Base-by-base conservation (phyloP, 2,797 vertebrate genomes). In the Acanthornis magna region DNA sequence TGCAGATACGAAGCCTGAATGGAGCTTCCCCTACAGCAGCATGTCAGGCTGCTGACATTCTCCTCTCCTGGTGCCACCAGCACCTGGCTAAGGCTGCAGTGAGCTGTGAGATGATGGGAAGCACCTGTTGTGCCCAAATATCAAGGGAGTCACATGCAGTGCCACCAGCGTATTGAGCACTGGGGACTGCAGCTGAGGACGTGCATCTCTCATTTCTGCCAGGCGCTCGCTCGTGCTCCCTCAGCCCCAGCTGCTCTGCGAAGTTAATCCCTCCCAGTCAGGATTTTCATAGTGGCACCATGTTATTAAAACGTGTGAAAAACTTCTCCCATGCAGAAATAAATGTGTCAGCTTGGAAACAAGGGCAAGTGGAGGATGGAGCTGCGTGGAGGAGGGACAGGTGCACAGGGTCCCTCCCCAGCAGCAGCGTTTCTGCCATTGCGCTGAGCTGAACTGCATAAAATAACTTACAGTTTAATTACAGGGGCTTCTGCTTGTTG, bases 381-480 rank as follows among this genome's bases (percentile, higher is more conserved):
- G 74, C 38, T 40, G 27, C 1, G 4, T 86, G 85, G 92, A 85
- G 88, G 86, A 89, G 86, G 60, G 78, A 85, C 73, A 78, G 88
- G 72, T 40, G 2, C 3, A 15, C 43, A 90, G 75, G 66, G 74
- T 65, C 45, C 89, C 70, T 93, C 92, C 93, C 83, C 86, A 80
- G 53, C 88, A 92, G 72, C 70, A 54, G 45, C 0, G 0, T 91
- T 91, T 91, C 81, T 96, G 83, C 93, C 25, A 3, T 42, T 30
- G 71, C 40, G 0, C 81, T 51, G 95, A 94, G 89, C 95, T 95
- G 94, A 93, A 60, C 88, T 51, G 84, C 95, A 95, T 94, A 89
- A 97, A 92, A 85, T 94, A 97, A 90, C 96, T 97, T 97, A 95
- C 96, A 95, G 97, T 97, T 97, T 98, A 98, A 98, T 98, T 98